Conservation (phyloP, 2,797 vertebrate genomes). For the Delichon dasypus region DNA sequence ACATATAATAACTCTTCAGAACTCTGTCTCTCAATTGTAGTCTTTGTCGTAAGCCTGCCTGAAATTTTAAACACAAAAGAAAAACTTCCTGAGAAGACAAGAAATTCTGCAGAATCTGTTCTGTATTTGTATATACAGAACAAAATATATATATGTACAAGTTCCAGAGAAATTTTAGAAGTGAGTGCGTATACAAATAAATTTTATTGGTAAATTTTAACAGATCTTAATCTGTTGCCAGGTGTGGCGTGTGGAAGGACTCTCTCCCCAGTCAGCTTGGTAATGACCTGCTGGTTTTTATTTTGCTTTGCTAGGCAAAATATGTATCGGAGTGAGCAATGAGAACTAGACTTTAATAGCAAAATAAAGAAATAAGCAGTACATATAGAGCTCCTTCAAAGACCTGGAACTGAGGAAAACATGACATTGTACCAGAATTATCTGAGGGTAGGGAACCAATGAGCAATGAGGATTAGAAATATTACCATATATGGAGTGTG, state of each 20-base stretch:
- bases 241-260: fast-evolving
- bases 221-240: neutral
- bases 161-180: neutral
- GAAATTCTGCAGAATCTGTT: neutral
- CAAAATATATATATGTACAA: too few relatives aligned
- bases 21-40: neutral
- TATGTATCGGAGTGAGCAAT: neutral
- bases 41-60: neutral
- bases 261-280: neutral
- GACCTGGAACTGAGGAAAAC: neutral
- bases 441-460: neutral
- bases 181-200: neutral
- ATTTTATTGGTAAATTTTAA: neutral
- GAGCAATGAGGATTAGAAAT: neutral
- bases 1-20: neutral
- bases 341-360: neutral
- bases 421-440: neutral
- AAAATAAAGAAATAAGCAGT: neutral
- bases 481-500: neutral
- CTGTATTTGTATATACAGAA: too few relatives aligned
- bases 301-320: neutral
- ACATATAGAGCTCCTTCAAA: neutral
- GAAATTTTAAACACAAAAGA: neutral
- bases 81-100: neutral
- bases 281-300: neutral